Evolutionary conservation across 2,113 vertebrate species (phyloP), one percentile per base, ranked within the genome.

Genomic region (Tiliqua scincoides): DNA sequence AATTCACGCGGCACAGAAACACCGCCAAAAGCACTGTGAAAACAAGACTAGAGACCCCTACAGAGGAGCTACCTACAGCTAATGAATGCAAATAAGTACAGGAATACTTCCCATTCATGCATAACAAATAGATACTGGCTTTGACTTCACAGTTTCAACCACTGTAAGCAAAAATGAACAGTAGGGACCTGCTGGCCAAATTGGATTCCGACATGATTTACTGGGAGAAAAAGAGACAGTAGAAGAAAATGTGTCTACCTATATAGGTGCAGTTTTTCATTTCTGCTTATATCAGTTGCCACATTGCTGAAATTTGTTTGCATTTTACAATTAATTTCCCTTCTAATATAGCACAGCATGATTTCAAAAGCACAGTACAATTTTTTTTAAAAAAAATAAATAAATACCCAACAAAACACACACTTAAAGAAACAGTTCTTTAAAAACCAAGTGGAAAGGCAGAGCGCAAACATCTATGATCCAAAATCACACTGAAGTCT

Each of bases 1-100:
- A 96, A 96, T 97, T 96, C 96, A 95, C 95, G 95, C 95, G 95
- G 86, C 92, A 93, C 94, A 93, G 94, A 96, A 96, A 95, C 95
- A 95, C 91, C 95, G 95, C 95, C 93, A 96, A 96, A 94, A 96
- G 95, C 96, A 95, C 93, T 93, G 93, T 94, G 94, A 95, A 96
- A 96, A 95, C 94, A 95, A 92, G 95, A 94, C 93, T 93, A 93
- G 93, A 93, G 95, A 97, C 94, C 95, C 94, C 95, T 92, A 93
- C 94, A 93, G 96, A 96, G 94, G 93, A 94, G 93, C 92, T 94
- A 94, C 92, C 92, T 93, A 94, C 93, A 94, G 95, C 93, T 95
- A 94, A 94, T 94, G 94, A 95, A 95, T 96, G 96, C 93, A 96
- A 94, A 94, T 95, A 95, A 96, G 95, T 92, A 93, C 88, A 94